Base-by-base conservation (phyloP, 2,797 vertebrate species). In the Sparidentex hasta region DNA sequence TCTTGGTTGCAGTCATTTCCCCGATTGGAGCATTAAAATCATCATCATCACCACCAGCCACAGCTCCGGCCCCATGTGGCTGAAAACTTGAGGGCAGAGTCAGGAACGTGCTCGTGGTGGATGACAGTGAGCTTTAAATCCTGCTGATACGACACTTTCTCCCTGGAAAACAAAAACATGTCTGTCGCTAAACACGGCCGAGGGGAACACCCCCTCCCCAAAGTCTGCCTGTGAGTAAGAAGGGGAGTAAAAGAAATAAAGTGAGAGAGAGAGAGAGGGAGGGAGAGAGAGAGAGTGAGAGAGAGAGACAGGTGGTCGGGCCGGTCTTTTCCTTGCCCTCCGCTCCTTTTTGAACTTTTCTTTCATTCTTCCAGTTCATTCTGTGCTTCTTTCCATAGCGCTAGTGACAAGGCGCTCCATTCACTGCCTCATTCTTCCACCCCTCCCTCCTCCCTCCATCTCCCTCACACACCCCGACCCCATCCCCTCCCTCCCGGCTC, bases 281-380 rank as follows among this genome's bases (percentile, higher is more conserved):
- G 25, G 55, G 70, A 63, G 58, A 52, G 25, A 25, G 52, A 50
- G 17, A 13, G 69, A 50, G 50, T 11, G 86, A 79, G 90, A 80
- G 84, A 92, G 91, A 83, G 87, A 95, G 94, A 95, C 94, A 95
- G 95, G 94, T 95, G 95, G 94, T 92, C 78, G 52, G 87, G 93
- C 92, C 90, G 77, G 88, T 92, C 92, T 90, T 90, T 91, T 93
- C 90, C 89, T 92, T 92, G 91, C 92, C 92, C 93, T 95, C 79
- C 89, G 90, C 88, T 95, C 92, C 92, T 91, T 95, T 93, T 95
- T 93, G 91, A 94, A 94, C 94, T 93, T 93, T 92, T 94, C 92
- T 95, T 95, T 94, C 93, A 94, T 94, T 94, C 93, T 93, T 91
- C 91, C 90, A 92, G 91, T 95, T 94, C 91, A 93, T 95, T 95